A percentile compares a stretch with the other conserved stretches of the same genome.
These are phyloP conservation scores for Campoletis sonorensis DNA, from an alignment of 1,140 invertebrate species.

Conservation along the genomic window DNA sequence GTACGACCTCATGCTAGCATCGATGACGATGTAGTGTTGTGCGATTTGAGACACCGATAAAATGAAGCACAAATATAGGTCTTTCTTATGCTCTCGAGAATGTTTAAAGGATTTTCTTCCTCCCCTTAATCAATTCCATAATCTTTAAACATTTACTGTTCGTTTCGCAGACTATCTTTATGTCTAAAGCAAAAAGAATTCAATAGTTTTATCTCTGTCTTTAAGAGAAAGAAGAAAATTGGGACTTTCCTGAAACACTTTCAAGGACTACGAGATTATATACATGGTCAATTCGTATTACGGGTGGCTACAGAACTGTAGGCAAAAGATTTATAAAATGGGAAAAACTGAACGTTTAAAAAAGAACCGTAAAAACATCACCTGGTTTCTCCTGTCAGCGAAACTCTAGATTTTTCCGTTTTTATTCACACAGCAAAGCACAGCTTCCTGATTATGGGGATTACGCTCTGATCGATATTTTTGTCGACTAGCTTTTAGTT, in stretches of 20 bases:
- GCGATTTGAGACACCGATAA: constrained; percentile 19
- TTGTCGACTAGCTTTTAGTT: constrained; percentile 44
- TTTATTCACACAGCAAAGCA: constrained; percentile 48
- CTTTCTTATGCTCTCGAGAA: neutral
- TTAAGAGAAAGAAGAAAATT: constrained; percentile 8
- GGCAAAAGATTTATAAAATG: neutral
- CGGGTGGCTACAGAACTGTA: neutral
- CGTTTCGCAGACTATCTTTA: neutral
- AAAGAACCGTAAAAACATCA: constrained; percentile 11
- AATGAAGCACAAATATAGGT: constrained; percentile 11
- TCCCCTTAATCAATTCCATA: neutral
- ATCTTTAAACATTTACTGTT: neutral
- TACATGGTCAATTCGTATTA: too few species aligned
- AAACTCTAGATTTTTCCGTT: constrained; percentile 31
- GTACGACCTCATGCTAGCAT: neutral
- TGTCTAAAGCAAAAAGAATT: too few species aligned
- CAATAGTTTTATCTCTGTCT: too few species aligned
- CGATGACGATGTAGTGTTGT: constrained; percentile 13
- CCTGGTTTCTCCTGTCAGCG: neutral
- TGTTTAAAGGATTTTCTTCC: neutral
- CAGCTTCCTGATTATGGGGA: constrained; percentile 44
- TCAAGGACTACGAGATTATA: constrained; percentile 4
- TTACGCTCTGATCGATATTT: constrained; percentile 59
- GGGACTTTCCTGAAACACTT: too few species aligned
- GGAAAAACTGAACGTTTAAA: neutral